phyloP scores from a whole-genome alignment of 1,140 invertebrate species.

The Calliphora vicina region DNA sequence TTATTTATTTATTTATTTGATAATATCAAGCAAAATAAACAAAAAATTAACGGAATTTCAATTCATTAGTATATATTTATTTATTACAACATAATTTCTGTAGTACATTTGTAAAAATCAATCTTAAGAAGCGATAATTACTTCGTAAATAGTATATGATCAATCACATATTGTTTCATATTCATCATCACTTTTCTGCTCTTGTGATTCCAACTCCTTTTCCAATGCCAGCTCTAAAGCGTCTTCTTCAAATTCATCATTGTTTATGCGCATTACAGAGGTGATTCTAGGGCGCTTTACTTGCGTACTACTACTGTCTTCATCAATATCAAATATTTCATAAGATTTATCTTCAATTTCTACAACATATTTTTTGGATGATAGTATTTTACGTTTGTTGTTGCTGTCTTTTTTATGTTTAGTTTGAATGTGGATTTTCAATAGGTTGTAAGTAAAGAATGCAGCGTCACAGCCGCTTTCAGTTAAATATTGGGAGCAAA shows the following conservation, averaged over 20 bases:
- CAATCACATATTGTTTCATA: neutral
- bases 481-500: slow-evolving; percentile 4
- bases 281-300: neutral
- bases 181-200: neutral
- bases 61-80: too few species aligned
- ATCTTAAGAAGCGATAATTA: too few species aligned
- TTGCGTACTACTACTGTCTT: neutral
- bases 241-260: neutral
- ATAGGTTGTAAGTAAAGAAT: slow-evolving; percentile 12
- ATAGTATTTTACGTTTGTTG: neutral
- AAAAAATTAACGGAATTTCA: too few species aligned
- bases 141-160: too few species aligned
- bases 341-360: neutral
- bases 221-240: neutral
- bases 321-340: neutral
- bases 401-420: neutral
- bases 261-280: neutral
- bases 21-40: too few species aligned
- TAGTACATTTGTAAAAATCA: too few species aligned
- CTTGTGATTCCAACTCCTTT: neutral
- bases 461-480: slow-evolving; percentile 33
- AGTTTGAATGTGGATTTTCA: slow-evolving; percentile 35
- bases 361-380: neutral
- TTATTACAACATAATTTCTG: too few species aligned
- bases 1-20: too few species aligned